Base-by-base conservation (phyloP, 2,888 invertebrate genomes). In the Ceriagrion tenellum region DNA sequence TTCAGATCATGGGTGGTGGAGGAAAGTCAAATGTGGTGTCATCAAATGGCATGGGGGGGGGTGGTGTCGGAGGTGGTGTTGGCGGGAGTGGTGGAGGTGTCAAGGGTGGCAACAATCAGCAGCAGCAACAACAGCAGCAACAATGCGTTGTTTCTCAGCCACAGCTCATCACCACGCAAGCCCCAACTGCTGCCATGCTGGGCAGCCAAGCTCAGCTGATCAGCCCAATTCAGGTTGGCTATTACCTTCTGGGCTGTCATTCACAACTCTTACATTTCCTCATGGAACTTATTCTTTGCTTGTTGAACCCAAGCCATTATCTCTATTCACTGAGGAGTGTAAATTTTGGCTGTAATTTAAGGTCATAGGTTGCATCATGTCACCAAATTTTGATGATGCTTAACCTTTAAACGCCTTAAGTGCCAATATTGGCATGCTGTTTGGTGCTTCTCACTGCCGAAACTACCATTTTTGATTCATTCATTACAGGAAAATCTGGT, bases 191-290 rank as follows among this genome's bases (percentile, higher is more conserved):
- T 96, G 98, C 98, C 0, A 98, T 98, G 97, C 97, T 98, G 56
- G 97, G 97, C 26, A 95, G 95, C 81, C 98, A 98, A 95, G 98
- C 98, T 4, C 98, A 98, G 97, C 98, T 98, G 96, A 98, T 98
- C 96, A 98, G 98, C 96, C 98, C 98, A 0, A 96, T 98, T 96
- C 98, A 98, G 97, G 98, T 98, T 96, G 96, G 96, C 95, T 90
- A 10, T 20, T 12, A 35, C 35, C 26, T 35, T 81, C 1, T 59
- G 47, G 47, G 47, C 8, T 47, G 47, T 47, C 8, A 47, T 47
- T 47, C 47, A 47, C 4, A 4, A 8, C 47, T 47, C 4, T 8
- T 4, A 2, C 47, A n/a, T n/a, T 47, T 47, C 47, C 47, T 47
- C 8, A 47, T 47, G 2, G 47, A 47, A 47, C 47, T 8, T 8